Percentiles rank a stretch among this genome's conserved stretches.
phyloP scores from a whole-genome alignment of 2,113 vertebrate genomes.

The Ibidorhyncha struthersii region DNA sequence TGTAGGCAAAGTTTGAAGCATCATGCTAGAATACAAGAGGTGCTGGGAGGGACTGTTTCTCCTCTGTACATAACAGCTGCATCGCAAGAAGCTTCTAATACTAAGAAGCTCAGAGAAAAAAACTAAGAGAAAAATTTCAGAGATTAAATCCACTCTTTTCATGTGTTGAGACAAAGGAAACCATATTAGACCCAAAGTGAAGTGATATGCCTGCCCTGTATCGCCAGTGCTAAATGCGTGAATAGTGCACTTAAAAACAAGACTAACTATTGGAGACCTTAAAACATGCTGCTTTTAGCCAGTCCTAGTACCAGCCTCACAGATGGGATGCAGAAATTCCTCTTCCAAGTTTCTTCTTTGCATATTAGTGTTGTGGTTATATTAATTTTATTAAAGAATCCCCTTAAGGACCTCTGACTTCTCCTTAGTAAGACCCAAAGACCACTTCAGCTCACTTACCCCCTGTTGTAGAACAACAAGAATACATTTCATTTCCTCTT shows the following conservation, averaged over 20 bases:
- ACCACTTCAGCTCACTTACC: neutral
- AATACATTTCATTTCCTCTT: neutral
- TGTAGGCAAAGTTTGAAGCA: neutral
- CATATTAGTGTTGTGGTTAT: neutral
- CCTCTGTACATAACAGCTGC: neutral
- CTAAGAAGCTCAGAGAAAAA: neutral
- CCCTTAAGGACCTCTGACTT: neutral
- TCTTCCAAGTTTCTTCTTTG: neutral
- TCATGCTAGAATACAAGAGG: neutral
- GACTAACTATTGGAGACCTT: neutral
- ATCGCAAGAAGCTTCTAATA: neutral
- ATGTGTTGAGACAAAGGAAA: neutral
- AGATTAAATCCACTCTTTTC: neutral
- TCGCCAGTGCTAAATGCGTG: neutral
- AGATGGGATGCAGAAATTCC: neutral
- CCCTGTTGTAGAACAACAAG: neutral
- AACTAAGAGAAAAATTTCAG: neutral
- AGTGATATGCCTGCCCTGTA: neutral
- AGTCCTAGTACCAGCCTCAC: neutral
- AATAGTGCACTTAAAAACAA: neutral
- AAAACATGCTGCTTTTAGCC: neutral
- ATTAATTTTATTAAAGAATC: neutral
- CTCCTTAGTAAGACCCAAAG: neutral
- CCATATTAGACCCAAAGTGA: neutral
- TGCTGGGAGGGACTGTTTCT: neutral